phyloP scores from a whole-genome alignment of 1,140 invertebrate genomes.

The Drosophila sturtevanti region DNA sequence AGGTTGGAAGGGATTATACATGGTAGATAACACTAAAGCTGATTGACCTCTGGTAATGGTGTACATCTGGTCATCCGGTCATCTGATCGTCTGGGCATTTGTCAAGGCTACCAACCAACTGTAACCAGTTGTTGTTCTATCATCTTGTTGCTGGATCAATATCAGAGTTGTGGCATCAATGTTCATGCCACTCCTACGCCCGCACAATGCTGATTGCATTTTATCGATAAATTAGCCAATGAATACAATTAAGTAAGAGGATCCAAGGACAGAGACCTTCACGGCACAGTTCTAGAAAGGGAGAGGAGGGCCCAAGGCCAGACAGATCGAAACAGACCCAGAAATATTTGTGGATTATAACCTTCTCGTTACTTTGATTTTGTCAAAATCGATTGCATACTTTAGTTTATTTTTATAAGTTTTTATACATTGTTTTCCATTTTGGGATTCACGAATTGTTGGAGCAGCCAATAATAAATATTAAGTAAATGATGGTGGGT shows the following conservation, averaged over 20 bases:
- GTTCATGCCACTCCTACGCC: slow-evolving; percentile 63
- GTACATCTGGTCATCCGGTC: slow-evolving; percentile 3
- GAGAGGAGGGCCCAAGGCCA: slow-evolving; percentile 60
- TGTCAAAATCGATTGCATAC: slow-evolving; percentile 73
- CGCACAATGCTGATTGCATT: slow-evolving; percentile 78
- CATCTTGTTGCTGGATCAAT: slow-evolving; percentile 48
- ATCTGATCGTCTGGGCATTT: slow-evolving; percentile 8
- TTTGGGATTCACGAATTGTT: slow-evolving; percentile 17
- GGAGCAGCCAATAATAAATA: background rate
- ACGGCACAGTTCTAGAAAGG: slow-evolving; percentile 52
- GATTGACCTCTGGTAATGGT: slow-evolving; percentile 51
- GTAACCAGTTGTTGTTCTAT: slow-evolving; percentile 44
- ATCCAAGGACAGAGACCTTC: slow-evolving; percentile 47
- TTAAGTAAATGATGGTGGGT: slow-evolving; percentile 16
- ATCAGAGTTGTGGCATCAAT: slow-evolving; percentile 61
- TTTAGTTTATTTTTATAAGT: slow-evolving; percentile 62
- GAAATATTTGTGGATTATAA: slow-evolving; percentile 4
- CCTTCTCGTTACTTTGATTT: slow-evolving; percentile 47
- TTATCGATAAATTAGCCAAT: slow-evolving; percentile 78
- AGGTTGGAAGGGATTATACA: slow-evolving; percentile 62
- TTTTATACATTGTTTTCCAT: slow-evolving; percentile 30
- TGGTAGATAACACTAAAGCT: slow-evolving; percentile 19
- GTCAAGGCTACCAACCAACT: background rate
- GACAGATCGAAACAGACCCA: background rate
- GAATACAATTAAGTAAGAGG: slow-evolving; percentile 69